phyloP scores from a whole-genome alignment of 2,113 vertebrate species.

The Rhizomys pruinosus region DNA sequence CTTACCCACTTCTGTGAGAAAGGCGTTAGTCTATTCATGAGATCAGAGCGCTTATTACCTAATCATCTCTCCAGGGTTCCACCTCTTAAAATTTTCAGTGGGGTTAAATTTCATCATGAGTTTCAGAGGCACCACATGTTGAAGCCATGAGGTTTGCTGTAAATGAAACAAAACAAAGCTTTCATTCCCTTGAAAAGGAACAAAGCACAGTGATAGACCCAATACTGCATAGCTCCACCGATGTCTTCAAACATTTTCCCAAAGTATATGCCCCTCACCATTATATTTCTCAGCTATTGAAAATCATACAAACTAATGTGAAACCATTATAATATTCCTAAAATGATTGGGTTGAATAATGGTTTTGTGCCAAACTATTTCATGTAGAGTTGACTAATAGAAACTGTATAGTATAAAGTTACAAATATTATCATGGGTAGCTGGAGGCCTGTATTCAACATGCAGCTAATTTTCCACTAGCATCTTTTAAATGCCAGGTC shows the following conservation, averaged over 20 bases:
- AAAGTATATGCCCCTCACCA: neutral
- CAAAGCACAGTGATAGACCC: neutral
- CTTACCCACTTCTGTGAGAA: neutral
- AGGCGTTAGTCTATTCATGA: neutral
- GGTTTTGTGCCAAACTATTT: neutral
- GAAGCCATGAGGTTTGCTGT: neutral
- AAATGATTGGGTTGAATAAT: neutral
- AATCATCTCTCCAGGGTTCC: neutral
- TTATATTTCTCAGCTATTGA: neutral
- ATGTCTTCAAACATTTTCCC: neutral
- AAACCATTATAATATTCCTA: neutral
- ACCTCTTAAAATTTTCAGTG: neutral
- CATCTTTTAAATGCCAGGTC: neutral
- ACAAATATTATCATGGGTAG: neutral
- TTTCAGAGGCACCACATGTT: neutral
- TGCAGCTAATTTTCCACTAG: neutral
- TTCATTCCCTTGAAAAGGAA: neutral
- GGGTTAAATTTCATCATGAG: neutral
- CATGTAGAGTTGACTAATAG: neutral
- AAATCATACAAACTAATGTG: neutral
- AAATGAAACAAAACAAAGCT: neutral
- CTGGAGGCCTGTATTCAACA: neutral
- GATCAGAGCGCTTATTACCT: neutral
- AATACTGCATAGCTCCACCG: neutral
- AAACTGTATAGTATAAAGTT: neutral